A percentile compares a stretch with the other conserved stretches of the same genome.
Evolutionary conservation across 2,888 invertebrate species (phyloP).

Genomic region (Altica lythri): DNA sequence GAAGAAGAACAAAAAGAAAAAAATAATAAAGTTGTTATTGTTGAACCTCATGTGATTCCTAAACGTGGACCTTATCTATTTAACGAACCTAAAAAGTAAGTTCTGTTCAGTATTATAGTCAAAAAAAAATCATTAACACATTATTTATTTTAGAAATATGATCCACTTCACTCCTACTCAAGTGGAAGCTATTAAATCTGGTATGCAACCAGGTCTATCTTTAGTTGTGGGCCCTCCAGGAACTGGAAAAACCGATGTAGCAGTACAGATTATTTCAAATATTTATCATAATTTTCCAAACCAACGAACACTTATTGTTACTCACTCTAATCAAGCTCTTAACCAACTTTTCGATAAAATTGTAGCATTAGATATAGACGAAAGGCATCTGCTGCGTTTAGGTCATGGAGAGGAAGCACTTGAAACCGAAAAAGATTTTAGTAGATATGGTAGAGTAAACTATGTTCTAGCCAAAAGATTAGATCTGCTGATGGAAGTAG

Average conservation of each 20-base stretch:
- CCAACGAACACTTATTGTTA: slow-evolving; percentile 97
- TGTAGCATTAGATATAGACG: slow-evolving; percentile 96
- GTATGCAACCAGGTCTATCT: slow-evolving; percentile 98
- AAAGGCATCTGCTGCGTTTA: slow-evolving; percentile 93
- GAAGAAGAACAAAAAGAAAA: slow-evolving; percentile 35
- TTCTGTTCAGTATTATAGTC: slow-evolving; percentile 15
- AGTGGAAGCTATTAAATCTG: slow-evolving; percentile 93
- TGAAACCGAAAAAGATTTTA: slow-evolving; percentile 99
- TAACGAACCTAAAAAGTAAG: slow-evolving; percentile 89
- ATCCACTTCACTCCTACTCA: slow-evolving; percentile 97
- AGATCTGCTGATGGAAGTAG: slow-evolving; percentile 85
- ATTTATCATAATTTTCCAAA: slow-evolving; percentile 99
- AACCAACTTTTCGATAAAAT: slow-evolving; percentile 99
- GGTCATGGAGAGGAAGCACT: slow-evolving; percentile 98
- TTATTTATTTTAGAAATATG: slow-evolving; percentile 73
- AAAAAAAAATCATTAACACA: too few relatives aligned
- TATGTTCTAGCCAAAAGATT: slow-evolving; percentile 94
- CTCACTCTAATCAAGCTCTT: slow-evolving; percentile 98
- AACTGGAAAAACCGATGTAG: slow-evolving; percentile 99
- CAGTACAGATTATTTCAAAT: slow-evolving; percentile 99
- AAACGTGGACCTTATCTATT: slow-evolving; percentile 91
- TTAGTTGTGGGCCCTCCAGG: slow-evolving; percentile 94
- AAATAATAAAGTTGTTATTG: slow-evolving; percentile 65
- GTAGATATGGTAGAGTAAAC: slow-evolving; percentile 97
- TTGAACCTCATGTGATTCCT: slow-evolving; percentile 84